Percentiles rank a stretch among this genome's conserved stretches.
These are phyloP conservation scores for Melanotaenia boesemani DNA, from an alignment of 2,797 vertebrate genomes.

Conservation along the genomic window DNA sequence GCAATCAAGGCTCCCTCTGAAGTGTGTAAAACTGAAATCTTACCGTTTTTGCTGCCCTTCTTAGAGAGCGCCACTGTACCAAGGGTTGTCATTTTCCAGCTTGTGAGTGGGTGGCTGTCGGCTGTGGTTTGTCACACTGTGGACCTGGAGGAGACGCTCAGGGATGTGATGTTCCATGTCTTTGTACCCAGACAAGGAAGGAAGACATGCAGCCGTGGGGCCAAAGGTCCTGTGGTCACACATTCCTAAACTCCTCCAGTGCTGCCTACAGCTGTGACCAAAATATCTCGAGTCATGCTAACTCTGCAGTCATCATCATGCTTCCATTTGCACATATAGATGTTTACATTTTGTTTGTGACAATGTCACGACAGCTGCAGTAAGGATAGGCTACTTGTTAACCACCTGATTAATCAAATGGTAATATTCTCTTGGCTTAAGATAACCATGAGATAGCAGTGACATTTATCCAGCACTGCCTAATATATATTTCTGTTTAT, in stretches of 20 bases:
- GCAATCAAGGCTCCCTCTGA: slow-evolving; percentile 72
- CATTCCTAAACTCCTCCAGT: slow-evolving; percentile 85
- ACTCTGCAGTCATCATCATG: slow-evolving; percentile 65
- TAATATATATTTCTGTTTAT: slow-evolving; percentile 30
- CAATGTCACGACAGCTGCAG: slow-evolving; percentile 18
- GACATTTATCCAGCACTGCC: slow-evolving; percentile 6
- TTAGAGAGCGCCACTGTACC: slow-evolving; percentile 58
- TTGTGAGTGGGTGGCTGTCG: slow-evolving; percentile 81
- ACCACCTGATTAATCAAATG: slow-evolving; percentile 4
- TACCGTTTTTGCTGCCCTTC: slow-evolving; percentile 65
- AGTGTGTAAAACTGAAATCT: slow-evolving; percentile 61
- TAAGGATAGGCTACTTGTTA: slow-evolving; percentile 17
- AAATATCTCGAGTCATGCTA: slow-evolving; percentile 80
- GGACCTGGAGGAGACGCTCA: slow-evolving; percentile 76
- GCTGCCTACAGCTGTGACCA: slow-evolving; percentile 78
- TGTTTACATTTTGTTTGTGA: slow-evolving; percentile 59
- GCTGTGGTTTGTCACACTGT: slow-evolving; percentile 81
- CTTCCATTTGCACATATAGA: slow-evolving; percentile 64
- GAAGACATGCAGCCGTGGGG: slow-evolving; percentile 69
- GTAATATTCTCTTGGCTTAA: slow-evolving; percentile 8
- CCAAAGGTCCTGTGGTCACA: slow-evolving; percentile 78
- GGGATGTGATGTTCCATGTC: slow-evolving; percentile 73
- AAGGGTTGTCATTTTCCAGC: slow-evolving; percentile 83
- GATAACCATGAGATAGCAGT: not conserved
- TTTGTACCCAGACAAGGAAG: slow-evolving; percentile 74